These are phyloP conservation scores for Lasioglossum oenotherae DNA, from an alignment of 2,888 invertebrate species.

Conservation along the genomic window DNA sequence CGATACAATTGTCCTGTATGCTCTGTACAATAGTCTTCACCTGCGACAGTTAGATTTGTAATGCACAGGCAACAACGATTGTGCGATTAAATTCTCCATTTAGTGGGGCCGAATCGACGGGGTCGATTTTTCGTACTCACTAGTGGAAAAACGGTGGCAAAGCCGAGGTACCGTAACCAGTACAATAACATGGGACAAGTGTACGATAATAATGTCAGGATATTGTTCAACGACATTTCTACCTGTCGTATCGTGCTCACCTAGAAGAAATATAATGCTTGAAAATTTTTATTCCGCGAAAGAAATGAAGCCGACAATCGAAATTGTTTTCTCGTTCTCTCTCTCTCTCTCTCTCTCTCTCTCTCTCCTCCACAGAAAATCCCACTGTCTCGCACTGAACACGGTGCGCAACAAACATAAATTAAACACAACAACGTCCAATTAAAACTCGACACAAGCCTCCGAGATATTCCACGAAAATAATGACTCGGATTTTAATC, in stretches of 20 bases:
- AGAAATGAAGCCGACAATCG: no score
- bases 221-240: background rate
- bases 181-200: background rate
- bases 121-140: background rate
- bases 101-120: no score
- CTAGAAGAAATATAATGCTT: background rate
- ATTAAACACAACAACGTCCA: background rate
- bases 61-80: background rate
- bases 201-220: background rate
- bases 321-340: no score
- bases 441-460: background rate
- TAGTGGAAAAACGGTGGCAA: background rate
- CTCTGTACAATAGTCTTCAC: background rate
- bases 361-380: no score
- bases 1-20: background rate
- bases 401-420: no score
- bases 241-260: background rate
- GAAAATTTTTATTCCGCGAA: no score
- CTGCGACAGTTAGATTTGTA: background rate
- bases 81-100: background rate
- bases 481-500: background rate
- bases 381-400: no score
- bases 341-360: no score
- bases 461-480: background rate
- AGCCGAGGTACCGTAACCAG: background rate